A percentile compares a stretch with the other conserved stretches of the same genome.
Evolutionary conservation across 2,888 invertebrate genomes (phyloP).

Genomic region (Malthinus seriepunctatus): DNA sequence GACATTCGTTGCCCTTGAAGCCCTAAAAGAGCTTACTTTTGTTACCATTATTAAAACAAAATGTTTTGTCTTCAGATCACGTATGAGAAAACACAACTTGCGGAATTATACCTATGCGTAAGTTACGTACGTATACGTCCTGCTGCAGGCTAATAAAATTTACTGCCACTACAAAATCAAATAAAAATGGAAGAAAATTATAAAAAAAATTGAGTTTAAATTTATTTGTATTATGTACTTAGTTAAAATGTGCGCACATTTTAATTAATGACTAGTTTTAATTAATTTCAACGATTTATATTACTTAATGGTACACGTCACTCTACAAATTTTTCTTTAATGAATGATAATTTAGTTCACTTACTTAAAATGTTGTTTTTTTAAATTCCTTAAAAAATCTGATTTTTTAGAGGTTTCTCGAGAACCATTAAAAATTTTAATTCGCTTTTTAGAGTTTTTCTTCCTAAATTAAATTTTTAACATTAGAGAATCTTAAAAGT

Average conservation of each 20-base stretch:
- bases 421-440: not conserved
- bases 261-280: no score
- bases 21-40: constrained; percentile 21
- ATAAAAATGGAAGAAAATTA: no score
- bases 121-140: no score
- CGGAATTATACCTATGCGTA: not conserved
- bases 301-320: not conserved
- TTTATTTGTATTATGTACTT: no score
- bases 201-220: no score
- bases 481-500: not conserved
- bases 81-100: constrained; percentile 29
- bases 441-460: not conserved
- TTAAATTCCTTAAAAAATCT: not conserved
- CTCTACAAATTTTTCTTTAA: not conserved
- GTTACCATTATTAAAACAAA: constrained; percentile 10
- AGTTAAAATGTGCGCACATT: no score
- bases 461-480: not conserved
- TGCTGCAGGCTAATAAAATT: no score
- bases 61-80: constrained; percentile 30
- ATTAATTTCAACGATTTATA: no score
- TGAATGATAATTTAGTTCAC: not conserved
- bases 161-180: no score
- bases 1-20: constrained; percentile 32
- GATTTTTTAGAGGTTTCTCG: not conserved
- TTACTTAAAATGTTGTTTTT: not conserved